Base-by-base conservation (phyloP, 2,113 vertebrate genomes). In the Malurus alboscapulatus region DNA sequence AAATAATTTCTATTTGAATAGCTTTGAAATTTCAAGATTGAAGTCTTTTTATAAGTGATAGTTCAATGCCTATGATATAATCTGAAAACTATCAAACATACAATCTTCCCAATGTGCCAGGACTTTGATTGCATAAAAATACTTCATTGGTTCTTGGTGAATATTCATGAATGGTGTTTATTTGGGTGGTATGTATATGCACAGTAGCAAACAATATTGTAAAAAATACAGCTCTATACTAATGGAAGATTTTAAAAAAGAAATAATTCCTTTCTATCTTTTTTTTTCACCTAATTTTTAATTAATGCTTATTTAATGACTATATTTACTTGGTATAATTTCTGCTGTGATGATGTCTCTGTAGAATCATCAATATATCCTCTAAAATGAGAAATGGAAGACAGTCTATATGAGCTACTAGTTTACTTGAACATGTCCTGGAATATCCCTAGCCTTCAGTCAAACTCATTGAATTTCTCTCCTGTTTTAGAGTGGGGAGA, bases 371-470 rank as follows among this genome's bases (percentile, higher is more conserved):
- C 58, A 85, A 24, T 96, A 90, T 75, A 65, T 95, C 36, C 44
- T 88, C 53, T 92, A 61, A 82, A 86, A 7, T 57, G 72, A 78
- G 67, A 92, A 74, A 63, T 67, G 34, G 72, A 90, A 93, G 59
- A 62, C 16, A 54, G 78, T 72, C 79, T 88, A 13, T 95, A 88
- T 93, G 88, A 91, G 69, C 80, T 88, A 40, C 47, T 58, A 51
- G 76, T 78, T 93, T 84, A 88, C 85, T 96, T 96, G 82, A 90
- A 83, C 78, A 32, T 92, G 93, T 83, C 92, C 93, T 93, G 82
- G 67, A 95, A 90, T 94, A 94, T 93, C 88, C 42, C 68, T 90
- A 81, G 94, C 82, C 38, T 83, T 94, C 38, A 53, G 71, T 92
- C 87, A 91, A 94, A 94, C 19, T 77, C 36, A 91, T 92, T 71